Percentiles rank a stretch among this genome's conserved stretches.
These are phyloP conservation scores for Bolinopsis microptera DNA, from an alignment of 37 sponge, comb jelly and placozoan genomes.

Conservation along the genomic window DNA sequence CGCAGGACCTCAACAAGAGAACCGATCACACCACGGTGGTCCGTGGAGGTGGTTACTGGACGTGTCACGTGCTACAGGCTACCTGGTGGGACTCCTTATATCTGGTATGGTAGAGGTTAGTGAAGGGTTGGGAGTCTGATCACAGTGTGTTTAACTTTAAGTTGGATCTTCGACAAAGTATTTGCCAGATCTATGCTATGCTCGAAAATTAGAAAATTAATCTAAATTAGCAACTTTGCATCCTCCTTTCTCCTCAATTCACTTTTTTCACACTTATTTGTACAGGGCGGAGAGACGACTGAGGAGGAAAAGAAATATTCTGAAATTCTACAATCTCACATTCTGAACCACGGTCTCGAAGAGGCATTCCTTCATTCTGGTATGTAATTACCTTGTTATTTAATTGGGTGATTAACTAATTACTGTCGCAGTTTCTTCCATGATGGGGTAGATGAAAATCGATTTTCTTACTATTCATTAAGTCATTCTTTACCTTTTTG, in stretches of 20 bases:
- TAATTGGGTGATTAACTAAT: not conserved
- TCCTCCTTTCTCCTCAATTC: not conserved
- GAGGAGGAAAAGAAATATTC: constrained; percentile 53
- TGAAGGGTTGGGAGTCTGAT: too few relatives aligned
- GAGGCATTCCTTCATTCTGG: constrained; percentile 52
- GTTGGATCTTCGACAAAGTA: too few relatives aligned
- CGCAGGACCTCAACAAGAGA: constrained; percentile 46
- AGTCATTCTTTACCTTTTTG: too few relatives aligned
- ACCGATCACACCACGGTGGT: constrained; percentile 29
- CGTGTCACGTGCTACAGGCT: not conserved
- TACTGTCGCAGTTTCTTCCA: not conserved
- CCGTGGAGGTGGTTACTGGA: constrained; percentile 64
- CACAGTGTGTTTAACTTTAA: too few relatives aligned
- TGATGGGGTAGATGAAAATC: not conserved
- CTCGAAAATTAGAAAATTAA: too few relatives aligned
- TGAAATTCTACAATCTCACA: constrained; percentile 1
- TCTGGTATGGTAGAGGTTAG: constrained; percentile 64
- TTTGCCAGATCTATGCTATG: too few relatives aligned
- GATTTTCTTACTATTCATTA: not conserved
- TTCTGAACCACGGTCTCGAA: constrained; percentile 47
- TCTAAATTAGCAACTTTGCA: too few relatives aligned
- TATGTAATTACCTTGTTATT: not conserved
- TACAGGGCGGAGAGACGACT: constrained; percentile 11
- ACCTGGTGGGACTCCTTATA: constrained; percentile 36
- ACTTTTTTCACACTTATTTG: not conserved